Evolutionary conservation across 2,797 vertebrate species (phyloP), one percentile per base, ranked within the genome.

Genomic region (Sphaeramia orbicularis): DNA sequence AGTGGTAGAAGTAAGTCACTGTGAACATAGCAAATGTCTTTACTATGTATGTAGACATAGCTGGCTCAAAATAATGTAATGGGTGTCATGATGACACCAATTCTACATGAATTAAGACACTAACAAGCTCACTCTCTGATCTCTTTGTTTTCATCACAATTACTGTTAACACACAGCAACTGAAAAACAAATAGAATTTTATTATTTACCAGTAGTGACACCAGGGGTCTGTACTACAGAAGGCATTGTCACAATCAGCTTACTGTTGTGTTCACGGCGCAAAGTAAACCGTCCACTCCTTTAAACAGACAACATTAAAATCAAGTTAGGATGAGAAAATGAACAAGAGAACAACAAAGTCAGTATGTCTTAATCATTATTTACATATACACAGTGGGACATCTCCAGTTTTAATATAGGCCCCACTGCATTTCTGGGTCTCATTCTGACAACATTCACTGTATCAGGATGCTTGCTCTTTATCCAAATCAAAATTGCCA

Each of bases 181-280:
- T 10, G 1, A 9, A 35, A 35, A 35, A 35, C 32, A 35, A 10
- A 8, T 10, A 21, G 4, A 0, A 27, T 14, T 48, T 9, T 2
- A 1, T 13, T 2, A 14, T 76, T 73, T 30, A 91, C 86, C 88
- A n/a, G 72, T 73, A 10, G 52, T 50, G 0, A 37, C 53, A 4
- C 16, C 58, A 8, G 2, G 10, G 4, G 8, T 86, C 57, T 80
- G 35, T 1, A 30, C 68, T 27, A 81, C 49, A 1, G 91, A 45
- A 0, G 95, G 91, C 18, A 95, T 92, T 0, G 91, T 95, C 45
- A 98, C 59, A 0, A 95, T 99, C 77, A 99, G 87, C 58, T 99
- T 99, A 84, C 95, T 96, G 90, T 99, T 98, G 80, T 99, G 96
- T 71, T 99, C 98, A 67, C 94, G 96, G 1, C 98, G 92, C 24